phyloP scores from a whole-genome alignment of 2,797 vertebrate genomes.

The Phataginus tricuspis region DNA sequence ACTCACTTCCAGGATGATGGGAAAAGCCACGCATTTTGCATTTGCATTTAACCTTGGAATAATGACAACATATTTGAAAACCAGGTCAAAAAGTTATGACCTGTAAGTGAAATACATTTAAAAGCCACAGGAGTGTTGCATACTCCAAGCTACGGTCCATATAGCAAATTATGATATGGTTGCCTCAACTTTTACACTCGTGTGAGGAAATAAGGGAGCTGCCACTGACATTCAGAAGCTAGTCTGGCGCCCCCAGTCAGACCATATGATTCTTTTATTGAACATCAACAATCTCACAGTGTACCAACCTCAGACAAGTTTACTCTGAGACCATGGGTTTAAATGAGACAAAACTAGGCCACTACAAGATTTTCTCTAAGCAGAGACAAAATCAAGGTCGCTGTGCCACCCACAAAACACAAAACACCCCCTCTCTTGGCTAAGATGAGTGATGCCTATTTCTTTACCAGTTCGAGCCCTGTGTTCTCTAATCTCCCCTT shows the following conservation, averaged over 20 bases:
- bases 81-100: constrained; percentile 15
- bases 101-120: constrained; percentile 45
- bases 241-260: not conserved
- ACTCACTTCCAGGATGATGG: constrained; percentile 21
- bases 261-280: not conserved
- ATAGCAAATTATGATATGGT: not conserved
- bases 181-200: not conserved
- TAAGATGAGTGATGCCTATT: not conserved
- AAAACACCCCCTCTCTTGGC: not conserved
- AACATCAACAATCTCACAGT: not conserved
- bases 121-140: not conserved
- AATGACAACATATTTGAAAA: constrained; percentile 50
- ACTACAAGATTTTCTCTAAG: not conserved
- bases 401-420: not conserved
- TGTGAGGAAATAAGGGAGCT: not conserved
- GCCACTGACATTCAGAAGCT: not conserved
- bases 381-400: not conserved
- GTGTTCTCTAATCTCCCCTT: not conserved
- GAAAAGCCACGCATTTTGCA: not conserved
- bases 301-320: not conserved
- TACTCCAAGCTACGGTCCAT: not conserved
- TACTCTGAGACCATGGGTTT: not conserved
- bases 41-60: constrained; percentile 65
- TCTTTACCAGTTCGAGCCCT: not conserved
- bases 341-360: not conserved